These are phyloP conservation scores for Ecliptopera silaceata DNA, from an alignment of 2,888 invertebrate genomes.

Conservation along the genomic window DNA sequence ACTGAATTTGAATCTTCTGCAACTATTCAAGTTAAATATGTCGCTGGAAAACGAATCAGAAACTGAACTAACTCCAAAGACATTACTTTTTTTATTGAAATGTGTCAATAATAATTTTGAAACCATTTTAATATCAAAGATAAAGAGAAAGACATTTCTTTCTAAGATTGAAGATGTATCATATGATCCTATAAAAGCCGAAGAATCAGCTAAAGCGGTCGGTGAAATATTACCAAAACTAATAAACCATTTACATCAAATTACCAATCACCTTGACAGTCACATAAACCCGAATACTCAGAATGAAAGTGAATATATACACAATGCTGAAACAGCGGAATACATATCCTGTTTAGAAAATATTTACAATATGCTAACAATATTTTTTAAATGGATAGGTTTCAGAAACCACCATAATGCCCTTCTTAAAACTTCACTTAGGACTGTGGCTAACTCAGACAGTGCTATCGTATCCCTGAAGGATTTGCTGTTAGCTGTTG, in stretches of 20 bases:
- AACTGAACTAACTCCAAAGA: conserved; percentile 56
- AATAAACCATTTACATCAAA: conserved; percentile 55
- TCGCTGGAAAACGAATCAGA: conserved; percentile 49
- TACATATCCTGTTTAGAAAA: conserved; percentile 77
- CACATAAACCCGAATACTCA: conserved; percentile 44
- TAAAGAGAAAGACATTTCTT: conserved; percentile 67
- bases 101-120: conserved; percentile 59
- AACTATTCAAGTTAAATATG: conserved; percentile 60
- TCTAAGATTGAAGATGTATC: conserved; percentile 53
- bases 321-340: conserved; percentile 52
- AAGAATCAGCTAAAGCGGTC: conserved; percentile 59
- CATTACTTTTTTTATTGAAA: conserved; percentile 60
- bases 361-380: conserved; percentile 80
- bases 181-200: conserved; percentile 63
- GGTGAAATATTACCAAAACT: conserved; percentile 61
- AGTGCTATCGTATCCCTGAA: conserved; percentile 56
- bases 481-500: conserved; percentile 63
- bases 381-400: conserved; percentile 85
- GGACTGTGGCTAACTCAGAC: conserved; percentile 58
- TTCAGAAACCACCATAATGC: conserved; percentile 76
- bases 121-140: conserved; percentile 61
- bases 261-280: conserved; percentile 56
- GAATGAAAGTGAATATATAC: conserved; percentile 49
- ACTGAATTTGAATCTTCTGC: conserved; percentile 59
- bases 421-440: conserved; percentile 64